Evolutionary conservation across 2,113 vertebrate species (phyloP), one percentile per base, ranked within the genome.

Genomic region (Psophia crepitans): DNA sequence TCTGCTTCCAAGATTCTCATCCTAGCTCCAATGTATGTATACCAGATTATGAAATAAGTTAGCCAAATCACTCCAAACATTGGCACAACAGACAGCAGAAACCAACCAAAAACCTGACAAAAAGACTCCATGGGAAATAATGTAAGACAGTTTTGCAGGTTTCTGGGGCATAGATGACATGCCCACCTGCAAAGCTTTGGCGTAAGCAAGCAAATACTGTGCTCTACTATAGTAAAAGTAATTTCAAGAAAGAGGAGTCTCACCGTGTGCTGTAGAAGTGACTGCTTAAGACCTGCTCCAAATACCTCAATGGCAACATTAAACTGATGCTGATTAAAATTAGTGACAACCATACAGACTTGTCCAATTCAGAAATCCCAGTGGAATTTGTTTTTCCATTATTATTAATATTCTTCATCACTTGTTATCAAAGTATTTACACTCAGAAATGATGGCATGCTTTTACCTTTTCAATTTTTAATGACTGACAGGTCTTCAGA

Each of bases 401-500:
- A 14, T 41, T 71, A n/a, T 8, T 49, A 51, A 58, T 70, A 56
- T 32, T 57, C 8, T 75, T 78, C 48, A 35, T 78, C 22, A 23
- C 16, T 65, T 75, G 28, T 26, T 64, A 44, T 71, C 33, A 15
- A 75, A 33, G 37, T 43, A 46, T 49, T 69, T 60, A 69, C 56
- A 33, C 35, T 80, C 53, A 78, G 46, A 86, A 87, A 64, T 5
- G 2, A 61, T 11, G 0, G 44, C 28, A 22, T 14, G 24, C 15
- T 91, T 96, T 97, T 96, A 99, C 98, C 98, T 98, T 98, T 78
- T 95, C 65, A 78, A 99, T 98, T 64, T 5, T 94, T 8, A 56
- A 63, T 2, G 5, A 0, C 2, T 85, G 6, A 68, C 98, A 99
- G 4, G 99, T 97, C 54, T 84, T 73, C 63, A 66, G 44, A 93